Conservation (phyloP, 2,888 invertebrate species). For the Brachyptera putata region DNA sequence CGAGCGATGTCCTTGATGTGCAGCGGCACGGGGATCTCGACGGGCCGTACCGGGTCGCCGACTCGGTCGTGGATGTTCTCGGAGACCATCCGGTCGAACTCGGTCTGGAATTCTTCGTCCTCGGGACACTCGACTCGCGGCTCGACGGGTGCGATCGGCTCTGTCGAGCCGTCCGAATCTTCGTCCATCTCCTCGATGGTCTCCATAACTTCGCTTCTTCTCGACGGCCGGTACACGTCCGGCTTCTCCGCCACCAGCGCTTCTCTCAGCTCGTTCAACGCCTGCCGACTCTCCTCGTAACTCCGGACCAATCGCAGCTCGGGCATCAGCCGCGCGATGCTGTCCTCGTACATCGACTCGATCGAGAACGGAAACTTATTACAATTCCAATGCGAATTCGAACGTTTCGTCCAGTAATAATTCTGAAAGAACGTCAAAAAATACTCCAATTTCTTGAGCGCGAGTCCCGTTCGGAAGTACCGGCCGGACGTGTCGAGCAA, state of each 20-base stretch:
- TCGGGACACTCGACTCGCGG: no score
- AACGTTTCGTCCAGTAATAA: constrained; percentile 75
- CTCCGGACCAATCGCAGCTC: constrained; percentile 70
- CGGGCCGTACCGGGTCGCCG: constrained; percentile 73
- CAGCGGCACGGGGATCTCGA: constrained; percentile 89
- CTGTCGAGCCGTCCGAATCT: neutral
- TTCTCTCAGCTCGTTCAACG: constrained; percentile 65
- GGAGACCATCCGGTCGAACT: constrained; percentile 86
- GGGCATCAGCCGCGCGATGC: constrained; percentile 72
- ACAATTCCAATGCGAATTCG: constrained; percentile 67
- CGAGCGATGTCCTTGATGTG: constrained; percentile 68
- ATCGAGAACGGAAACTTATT: constrained; percentile 81
- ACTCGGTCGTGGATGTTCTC: constrained; percentile 86
- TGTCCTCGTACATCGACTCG: constrained; percentile 81
- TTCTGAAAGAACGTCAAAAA: constrained; percentile 75
- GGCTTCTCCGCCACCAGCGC: neutral
- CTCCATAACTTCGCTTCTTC: neutral
- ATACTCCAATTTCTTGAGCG: constrained; percentile 84
- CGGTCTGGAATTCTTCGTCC: constrained; percentile 85
- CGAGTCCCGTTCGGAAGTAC: constrained; percentile 89
- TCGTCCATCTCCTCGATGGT: neutral
- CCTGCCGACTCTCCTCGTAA: constrained; percentile 77
- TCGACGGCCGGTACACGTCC: neutral
- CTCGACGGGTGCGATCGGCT: no score
- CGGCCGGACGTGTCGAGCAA: constrained; percentile 89